Base-by-base conservation (phyloP, 92 coral and sea anemone genomes). In the Porites rus region DNA sequence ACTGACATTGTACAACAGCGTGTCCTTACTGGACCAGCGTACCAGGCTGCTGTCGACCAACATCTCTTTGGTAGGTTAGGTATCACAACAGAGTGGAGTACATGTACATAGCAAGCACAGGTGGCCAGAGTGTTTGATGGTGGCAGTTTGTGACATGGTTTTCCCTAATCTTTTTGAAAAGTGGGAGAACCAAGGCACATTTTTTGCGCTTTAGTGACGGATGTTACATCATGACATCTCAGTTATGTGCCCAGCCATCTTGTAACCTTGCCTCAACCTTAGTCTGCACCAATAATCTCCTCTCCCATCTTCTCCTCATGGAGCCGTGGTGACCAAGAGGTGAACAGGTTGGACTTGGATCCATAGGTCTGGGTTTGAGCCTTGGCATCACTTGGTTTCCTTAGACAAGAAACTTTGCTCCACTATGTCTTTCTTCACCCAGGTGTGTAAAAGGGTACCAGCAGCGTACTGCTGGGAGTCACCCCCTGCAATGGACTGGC, bases 91-190 rank as follows among this genome's bases (percentile, higher is more conserved):
- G 22, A 52, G 68, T 81, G 65, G 77, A 69, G 77, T 31, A 28
- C 17, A 61, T 21, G 19, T 56, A 59, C 68, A 52, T 5, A 21
- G 14, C 25, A 13, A 81, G 69, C 77, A 69, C 85, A 81, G 52
- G 74, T 69, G 76, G 85, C 77, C 85, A 81, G 85, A 66, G 70
- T 81, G 76, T 81, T 81, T 81, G 31, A 81, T 81, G 77, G 75
- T 81, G 77, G 85, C 46, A 4, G 46, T 38, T 81, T 67, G 74
- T 65, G 54, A 17, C 53, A 69, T 28, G 4, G 85, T 56, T 80
- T 64, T 67, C 84, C 74, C 21, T 52, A 67, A 80, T 80, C 52
- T 67, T 66, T 66, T 80, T 67, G 25, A 38, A 63, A 67, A 80
- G 69, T 79, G 84, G 74, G 74, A 65, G 74, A 79, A 79, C 74